A percentile compares a stretch with the other conserved stretches of the same genome.
Evolutionary conservation across 1,140 invertebrate genomes (phyloP).

Genomic region (Eriosoma lanigerum): DNA sequence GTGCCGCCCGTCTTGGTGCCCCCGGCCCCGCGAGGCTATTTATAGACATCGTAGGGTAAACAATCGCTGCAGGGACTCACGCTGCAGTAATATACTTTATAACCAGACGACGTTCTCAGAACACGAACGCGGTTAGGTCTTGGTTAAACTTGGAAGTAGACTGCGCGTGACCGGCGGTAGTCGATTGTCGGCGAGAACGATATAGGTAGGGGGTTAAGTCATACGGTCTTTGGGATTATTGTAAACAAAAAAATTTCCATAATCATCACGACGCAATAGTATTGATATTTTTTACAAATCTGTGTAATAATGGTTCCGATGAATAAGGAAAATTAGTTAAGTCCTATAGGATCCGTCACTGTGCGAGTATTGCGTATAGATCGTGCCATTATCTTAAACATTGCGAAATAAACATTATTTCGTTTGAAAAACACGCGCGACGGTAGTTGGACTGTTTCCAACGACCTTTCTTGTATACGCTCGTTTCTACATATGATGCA

Average conservation of each 20-base stretch:
- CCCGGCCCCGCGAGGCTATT: conserved; percentile 14
- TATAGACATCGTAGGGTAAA: conserved; percentile 45
- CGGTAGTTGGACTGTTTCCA: conserved; percentile 22
- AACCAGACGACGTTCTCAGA: neutral
- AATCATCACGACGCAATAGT: too few relatives aligned
- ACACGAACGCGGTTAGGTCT: neutral
- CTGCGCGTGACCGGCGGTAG: neutral
- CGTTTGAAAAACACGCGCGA: neutral
- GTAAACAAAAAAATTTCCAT: too few relatives aligned
- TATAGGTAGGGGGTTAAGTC: too few relatives aligned
- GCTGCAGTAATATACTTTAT: neutral
- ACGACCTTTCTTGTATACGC: neutral
- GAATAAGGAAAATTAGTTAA: too few relatives aligned
- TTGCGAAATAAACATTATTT: conserved; percentile 3
- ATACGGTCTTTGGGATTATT: too few relatives aligned
- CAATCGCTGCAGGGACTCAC: neutral
- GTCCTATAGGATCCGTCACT: too few relatives aligned
- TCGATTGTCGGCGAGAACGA: neutral
- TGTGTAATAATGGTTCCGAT: too few relatives aligned
- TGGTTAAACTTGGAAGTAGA: neutral
- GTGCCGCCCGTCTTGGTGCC: conserved; percentile 12
- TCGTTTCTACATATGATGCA: too few relatives aligned
- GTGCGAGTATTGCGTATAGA: too few relatives aligned
- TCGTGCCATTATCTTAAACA: neutral
- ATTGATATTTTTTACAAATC: too few relatives aligned